Base-by-base conservation (phyloP, 1,140 invertebrate species). In the Cyphomyrmex costatus region DNA sequence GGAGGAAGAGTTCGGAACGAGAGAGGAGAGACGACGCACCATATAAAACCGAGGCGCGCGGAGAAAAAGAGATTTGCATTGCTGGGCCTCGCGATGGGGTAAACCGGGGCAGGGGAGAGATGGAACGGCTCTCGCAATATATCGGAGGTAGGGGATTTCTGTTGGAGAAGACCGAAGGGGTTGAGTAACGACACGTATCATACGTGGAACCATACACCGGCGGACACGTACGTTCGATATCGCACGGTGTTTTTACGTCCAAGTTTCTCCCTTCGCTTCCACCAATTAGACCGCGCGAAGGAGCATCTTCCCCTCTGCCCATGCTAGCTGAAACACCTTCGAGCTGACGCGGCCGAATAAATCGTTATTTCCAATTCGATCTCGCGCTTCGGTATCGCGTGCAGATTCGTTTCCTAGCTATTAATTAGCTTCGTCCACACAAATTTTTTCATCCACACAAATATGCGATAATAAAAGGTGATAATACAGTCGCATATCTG, bases 21-120 rank as follows among this genome's bases (percentile, higher is more conserved):
- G 74, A 77, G 65, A 88, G 80, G 68, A 84, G 86, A 91, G 79
- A 88, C 90, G 79, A 88, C 90, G 90, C 87, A 91, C 90, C 92
- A 93, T 94, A 94, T 94, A 94, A 94, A 95, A 92, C 92, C 91
- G 90, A 91, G 93, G 93, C 89, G 91, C 88, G 90, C 88, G 85
- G 93, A 93, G 93, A 94, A 93, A 94, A 93, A 95, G 94, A 94
- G 94, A 94, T 93, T 94, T 93, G 92, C 93, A 93, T 93, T 93
- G 90, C 85, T 86, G 56, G 63, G 86, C 77, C 78, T 63, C 84
- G 90, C 83, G 86, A 88, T 63, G 85, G 68, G 89, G 74, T 71
- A 71, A 78, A 61, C 21, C 63, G 27, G 60, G 42, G 33, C 58
- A 73, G 71, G 86, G 66, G 74, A 85, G 86, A 63, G 63, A 56